Percentiles rank a stretch among this genome's conserved stretches.
These are phyloP conservation scores for Perca schrenkii DNA, from an alignment of 2,113 vertebrate species.

Conservation along the genomic window DNA sequence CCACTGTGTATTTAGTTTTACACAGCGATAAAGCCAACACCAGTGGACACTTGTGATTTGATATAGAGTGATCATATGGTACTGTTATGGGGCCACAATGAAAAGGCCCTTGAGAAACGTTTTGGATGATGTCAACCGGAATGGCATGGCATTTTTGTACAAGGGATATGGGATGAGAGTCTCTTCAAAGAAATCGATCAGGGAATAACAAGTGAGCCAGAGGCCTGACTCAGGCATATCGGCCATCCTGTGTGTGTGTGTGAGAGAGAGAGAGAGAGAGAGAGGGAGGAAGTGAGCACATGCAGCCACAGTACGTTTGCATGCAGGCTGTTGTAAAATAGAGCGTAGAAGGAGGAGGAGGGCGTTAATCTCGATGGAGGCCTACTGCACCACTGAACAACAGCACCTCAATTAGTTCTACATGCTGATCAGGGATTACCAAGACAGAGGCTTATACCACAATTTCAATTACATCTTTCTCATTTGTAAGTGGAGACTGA, in stretches of 20 bases:
- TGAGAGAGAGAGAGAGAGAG: too few species aligned
- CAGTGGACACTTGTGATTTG: slow-evolving; percentile 69
- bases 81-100: slow-evolving; percentile 43
- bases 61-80: slow-evolving; percentile 54
- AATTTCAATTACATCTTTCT: slow-evolving; percentile 48
- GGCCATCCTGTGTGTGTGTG: slow-evolving; percentile 30
- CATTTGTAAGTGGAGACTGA: slow-evolving; percentile 26
- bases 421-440: slow-evolving; percentile 59
- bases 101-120: slow-evolving; percentile 62
- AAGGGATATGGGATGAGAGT: slow-evolving; percentile 69
- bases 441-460: slow-evolving; percentile 46
- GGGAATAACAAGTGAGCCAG: slow-evolving; percentile 71
- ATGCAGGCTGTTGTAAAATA: slow-evolving; percentile 4
- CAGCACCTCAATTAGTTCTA: slow-evolving; percentile 63
- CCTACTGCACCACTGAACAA: slow-evolving; percentile 47
- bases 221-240: slow-evolving; percentile 80
- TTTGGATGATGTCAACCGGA: slow-evolving; percentile 70
- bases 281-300: slow-evolving; percentile 9
- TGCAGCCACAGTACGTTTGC: slow-evolving; percentile 24
- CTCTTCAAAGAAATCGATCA: slow-evolving; percentile 74
- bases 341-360: not conserved
- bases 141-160: slow-evolving; percentile 58
- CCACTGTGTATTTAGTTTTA: slow-evolving; percentile 25
- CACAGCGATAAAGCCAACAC: slow-evolving; percentile 26
- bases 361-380: slow-evolving; percentile 18